A percentile compares a stretch with the other conserved stretches of the same genome.
Conservation (phyloP, 92 coral and sea anemone species). For the Micromussa lordhowensis region DNA sequence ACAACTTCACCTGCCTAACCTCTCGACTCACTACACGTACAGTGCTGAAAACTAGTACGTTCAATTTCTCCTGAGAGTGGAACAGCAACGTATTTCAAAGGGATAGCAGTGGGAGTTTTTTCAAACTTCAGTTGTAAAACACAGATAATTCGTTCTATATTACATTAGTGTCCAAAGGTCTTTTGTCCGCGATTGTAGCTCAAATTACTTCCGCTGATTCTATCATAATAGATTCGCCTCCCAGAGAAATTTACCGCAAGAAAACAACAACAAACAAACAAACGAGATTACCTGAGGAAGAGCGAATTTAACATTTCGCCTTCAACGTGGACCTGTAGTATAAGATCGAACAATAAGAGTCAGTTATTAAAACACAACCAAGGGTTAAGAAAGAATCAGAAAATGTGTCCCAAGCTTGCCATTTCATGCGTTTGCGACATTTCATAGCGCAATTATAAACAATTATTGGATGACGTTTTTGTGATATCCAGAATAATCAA, state of each 20-base stretch:
- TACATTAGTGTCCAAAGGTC: too few relatives aligned
- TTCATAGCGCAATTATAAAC: background rate
- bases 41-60: too few relatives aligned
- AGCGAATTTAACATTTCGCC: constrained; percentile 21
- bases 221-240: background rate
- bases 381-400: background rate
- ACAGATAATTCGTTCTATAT: too few relatives aligned
- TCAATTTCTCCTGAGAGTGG: too few relatives aligned
- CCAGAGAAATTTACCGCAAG: background rate
- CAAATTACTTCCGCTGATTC: background rate
- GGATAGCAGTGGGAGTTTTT: too few relatives aligned
- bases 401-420: background rate
- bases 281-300: constrained; percentile 11
- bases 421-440: background rate
- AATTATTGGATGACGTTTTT: too few relatives aligned
- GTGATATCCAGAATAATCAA: too few relatives aligned
- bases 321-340: constrained; percentile 26
- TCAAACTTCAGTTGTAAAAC: too few relatives aligned
- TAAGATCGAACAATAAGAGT: background rate
- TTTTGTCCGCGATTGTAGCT: too few relatives aligned
- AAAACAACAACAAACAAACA: background rate
- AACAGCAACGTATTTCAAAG: background rate
- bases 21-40: too few relatives aligned
- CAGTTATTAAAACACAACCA: background rate
- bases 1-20: too few relatives aligned